A percentile compares a stretch with the other conserved stretches of the same genome.
These are phyloP conservation scores for Cheilosia vulpina DNA, from an alignment of 2,888 invertebrate species.

Conservation along the genomic window DNA sequence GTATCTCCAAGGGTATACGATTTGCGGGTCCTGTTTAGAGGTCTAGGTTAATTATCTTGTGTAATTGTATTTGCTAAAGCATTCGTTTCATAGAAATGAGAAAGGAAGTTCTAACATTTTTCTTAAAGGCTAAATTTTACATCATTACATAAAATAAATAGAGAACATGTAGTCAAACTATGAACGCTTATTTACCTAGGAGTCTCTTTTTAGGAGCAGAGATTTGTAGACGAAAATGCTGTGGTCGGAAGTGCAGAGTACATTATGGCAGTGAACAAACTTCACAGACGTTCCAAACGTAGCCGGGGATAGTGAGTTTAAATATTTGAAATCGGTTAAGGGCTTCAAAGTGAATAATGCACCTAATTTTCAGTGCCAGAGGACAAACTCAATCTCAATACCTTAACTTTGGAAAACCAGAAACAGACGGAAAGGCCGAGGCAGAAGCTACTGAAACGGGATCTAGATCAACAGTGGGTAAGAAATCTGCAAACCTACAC, in stretches of 20 bases:
- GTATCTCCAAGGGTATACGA: too few species aligned
- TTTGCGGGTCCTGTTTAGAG: too few species aligned
- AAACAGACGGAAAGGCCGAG: slow-evolving; percentile 89
- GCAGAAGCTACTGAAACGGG: slow-evolving; percentile 88
- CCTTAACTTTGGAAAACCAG: slow-evolving; percentile 87
- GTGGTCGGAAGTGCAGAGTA: slow-evolving; percentile 76
- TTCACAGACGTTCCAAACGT: slow-evolving; percentile 79
- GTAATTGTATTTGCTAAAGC: too few species aligned
- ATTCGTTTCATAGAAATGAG: too few species aligned
- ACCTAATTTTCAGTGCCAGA: slow-evolving; percentile 80
- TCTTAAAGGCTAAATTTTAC: too few species aligned
- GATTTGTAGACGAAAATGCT: slow-evolving; percentile 75
- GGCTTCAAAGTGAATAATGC: neutral
- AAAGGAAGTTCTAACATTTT: too few species aligned
- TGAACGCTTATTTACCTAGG: too few species aligned
- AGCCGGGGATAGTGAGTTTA: slow-evolving; percentile 81
- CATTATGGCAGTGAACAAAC: slow-evolving; percentile 74
- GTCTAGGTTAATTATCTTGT: too few species aligned
- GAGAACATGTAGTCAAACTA: too few species aligned
- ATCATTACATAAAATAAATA: too few species aligned
- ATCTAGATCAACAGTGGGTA: slow-evolving; percentile 83
- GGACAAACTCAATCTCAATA: slow-evolving; percentile 95
- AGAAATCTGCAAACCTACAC: slow-evolving; percentile 54
- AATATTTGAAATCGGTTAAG: neutral
- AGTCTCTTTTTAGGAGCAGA: slow-evolving; percentile 35